A percentile compares a stretch with the other conserved stretches of the same genome.
Evolutionary conservation across 2,888 invertebrate species (phyloP).

Genomic region (Heterodera filipjevi): DNA sequence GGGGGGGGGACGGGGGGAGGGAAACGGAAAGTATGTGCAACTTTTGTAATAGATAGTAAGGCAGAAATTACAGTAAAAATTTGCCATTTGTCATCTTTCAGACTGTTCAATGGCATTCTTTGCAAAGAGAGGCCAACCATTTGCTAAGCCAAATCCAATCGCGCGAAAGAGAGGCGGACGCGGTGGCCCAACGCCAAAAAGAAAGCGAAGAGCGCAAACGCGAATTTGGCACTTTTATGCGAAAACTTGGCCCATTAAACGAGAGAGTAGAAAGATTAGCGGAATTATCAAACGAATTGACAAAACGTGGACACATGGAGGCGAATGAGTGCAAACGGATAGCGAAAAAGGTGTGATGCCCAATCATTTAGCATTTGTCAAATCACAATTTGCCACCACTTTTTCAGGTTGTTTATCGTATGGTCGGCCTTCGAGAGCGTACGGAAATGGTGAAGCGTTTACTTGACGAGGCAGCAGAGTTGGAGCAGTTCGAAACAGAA

Average conservation of each 20-base stretch:
- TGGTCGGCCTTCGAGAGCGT: background rate
- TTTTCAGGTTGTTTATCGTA: background rate
- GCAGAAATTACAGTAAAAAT: no score
- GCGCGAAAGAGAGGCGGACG: constrained; percentile 73
- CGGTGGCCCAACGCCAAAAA: constrained; percentile 45
- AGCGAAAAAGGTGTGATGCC: constrained; percentile 40
- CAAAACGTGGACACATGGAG: constrained; percentile 84
- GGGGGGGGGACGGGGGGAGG: background rate
- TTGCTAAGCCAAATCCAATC: constrained; percentile 84
- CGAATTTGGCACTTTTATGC: constrained; percentile 93
- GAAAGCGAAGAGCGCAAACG: constrained; percentile 82
- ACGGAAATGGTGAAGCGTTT: background rate
- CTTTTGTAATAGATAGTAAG: no score
- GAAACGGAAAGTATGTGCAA: background rate
- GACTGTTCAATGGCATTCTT: constrained; percentile 88
- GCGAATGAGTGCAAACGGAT: constrained; percentile 46
- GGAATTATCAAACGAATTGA: constrained; percentile 70
- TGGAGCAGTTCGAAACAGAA: constrained; percentile 88
- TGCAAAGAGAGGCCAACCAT: constrained; percentile 89
- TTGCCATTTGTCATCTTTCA: constrained; percentile 68
- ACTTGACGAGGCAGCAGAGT: constrained; percentile 70
- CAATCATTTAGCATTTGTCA: no score
- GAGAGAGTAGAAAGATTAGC: constrained; percentile 54
- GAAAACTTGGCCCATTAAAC: constrained; percentile 73
- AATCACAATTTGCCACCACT: background rate